A percentile compares a stretch with the other conserved stretches of the same genome.
phyloP scores from a whole-genome alignment of 2,113 vertebrate species.

The Prinia subflava region DNA sequence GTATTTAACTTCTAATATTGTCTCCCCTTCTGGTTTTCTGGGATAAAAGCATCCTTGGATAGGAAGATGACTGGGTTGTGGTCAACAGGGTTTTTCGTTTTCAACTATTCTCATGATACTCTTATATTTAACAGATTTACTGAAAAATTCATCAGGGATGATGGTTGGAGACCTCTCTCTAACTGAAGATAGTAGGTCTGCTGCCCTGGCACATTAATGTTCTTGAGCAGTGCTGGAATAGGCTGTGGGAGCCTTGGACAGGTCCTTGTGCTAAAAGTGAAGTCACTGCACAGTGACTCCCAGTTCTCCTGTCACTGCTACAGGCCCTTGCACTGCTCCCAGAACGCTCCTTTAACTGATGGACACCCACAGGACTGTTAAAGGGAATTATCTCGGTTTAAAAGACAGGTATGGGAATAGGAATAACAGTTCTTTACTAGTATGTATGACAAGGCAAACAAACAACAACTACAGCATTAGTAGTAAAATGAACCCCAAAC shows the following conservation, averaged over 20 bases:
- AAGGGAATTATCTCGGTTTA: neutral
- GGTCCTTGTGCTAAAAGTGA: neutral
- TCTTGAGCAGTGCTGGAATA: neutral
- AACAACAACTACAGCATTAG: no score
- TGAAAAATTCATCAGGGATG: neutral
- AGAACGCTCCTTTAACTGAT: neutral
- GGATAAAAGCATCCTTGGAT: neutral
- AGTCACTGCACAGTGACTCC: neutral
- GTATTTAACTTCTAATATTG: neutral
- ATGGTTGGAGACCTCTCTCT: neutral
- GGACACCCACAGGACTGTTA: neutral
- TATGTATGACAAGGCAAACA: no score
- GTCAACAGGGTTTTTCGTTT: neutral
- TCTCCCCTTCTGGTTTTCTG: neutral
- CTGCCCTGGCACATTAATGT: neutral
- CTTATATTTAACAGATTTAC: neutral
- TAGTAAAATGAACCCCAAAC: no score
- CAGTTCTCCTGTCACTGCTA: neutral
- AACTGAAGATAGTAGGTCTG: neutral
- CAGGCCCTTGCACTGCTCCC: neutral
- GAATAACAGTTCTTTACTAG: no score
- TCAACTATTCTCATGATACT: neutral
- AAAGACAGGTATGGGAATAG: no score
- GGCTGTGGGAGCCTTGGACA: neutral
- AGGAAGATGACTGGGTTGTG: neutral